Conservation (phyloP, 1,140 invertebrate species). For the Drosophila fuyamai region DNA sequence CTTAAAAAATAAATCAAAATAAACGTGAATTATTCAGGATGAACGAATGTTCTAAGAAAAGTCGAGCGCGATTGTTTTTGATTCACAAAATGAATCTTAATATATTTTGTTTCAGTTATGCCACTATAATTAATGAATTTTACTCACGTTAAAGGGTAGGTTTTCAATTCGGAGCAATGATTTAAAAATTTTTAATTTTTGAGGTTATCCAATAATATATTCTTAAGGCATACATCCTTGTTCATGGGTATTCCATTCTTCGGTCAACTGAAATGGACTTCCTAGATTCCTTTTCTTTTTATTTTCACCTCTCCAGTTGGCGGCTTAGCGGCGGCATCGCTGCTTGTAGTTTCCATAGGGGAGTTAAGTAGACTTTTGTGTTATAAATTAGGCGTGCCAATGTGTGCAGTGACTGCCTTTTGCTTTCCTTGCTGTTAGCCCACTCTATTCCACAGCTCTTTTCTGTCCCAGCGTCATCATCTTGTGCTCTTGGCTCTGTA, state of each 20-base stretch:
- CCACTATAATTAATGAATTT: no score
- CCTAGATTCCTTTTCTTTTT: constrained; percentile 11
- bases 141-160: no score
- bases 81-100: no score
- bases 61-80: no score
- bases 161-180: no score
- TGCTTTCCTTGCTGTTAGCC: constrained; percentile 18
- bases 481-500: constrained; percentile 7
- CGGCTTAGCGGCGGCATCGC: constrained; percentile 40
- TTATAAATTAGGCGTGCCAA: constrained; percentile 77
- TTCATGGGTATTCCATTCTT: constrained; percentile 5
- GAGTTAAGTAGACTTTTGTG: constrained; percentile 78
- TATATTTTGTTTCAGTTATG: no score
- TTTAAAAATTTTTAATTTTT: no score
- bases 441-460: neutral
- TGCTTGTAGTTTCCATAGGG: constrained; percentile 56
- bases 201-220: no score
- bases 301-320: constrained; percentile 39
- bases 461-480: constrained; percentile 6
- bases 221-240: no score
- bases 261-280: neutral
- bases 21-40: no score
- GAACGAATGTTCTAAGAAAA: no score
- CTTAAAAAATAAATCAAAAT: no score
- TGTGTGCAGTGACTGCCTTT: constrained; percentile 62